Evolutionary conservation across 2,888 invertebrate species (phyloP).

Genomic region (Leptinotarsa rubiginosa): DNA sequence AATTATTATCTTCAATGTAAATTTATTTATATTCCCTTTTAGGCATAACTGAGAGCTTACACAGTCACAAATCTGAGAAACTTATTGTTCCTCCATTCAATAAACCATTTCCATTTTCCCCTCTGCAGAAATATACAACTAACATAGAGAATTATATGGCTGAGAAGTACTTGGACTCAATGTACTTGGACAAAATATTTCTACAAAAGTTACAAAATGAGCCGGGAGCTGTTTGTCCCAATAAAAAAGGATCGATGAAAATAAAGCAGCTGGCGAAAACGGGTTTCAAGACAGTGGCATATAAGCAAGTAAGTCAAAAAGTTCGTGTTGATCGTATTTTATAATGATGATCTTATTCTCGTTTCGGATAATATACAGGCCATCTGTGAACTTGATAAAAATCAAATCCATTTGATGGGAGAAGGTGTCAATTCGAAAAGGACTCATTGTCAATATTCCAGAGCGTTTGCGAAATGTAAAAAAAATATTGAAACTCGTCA

Average conservation of each 20-base stretch:
- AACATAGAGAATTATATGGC: conserved; percentile 65
- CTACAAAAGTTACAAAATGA: conserved; percentile 59
- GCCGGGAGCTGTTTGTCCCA: conserved; percentile 61
- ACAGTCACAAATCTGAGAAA: conserved; percentile 55
- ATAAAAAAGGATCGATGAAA: conserved; percentile 52
- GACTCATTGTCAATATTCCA: too few species aligned
- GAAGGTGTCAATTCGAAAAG: too few species aligned
- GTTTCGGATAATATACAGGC: too few species aligned
- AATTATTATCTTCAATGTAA: too few species aligned
- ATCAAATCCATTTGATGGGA: too few species aligned
- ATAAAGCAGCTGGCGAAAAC: conserved; percentile 30
- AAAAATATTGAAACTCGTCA: too few species aligned
- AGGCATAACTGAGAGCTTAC: conserved; percentile 57
- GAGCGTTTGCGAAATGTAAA: too few species aligned
- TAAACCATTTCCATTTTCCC: conserved; percentile 57
- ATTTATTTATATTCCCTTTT: not conserved
- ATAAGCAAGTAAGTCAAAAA: conserved; percentile 23
- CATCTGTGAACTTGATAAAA: too few species aligned
- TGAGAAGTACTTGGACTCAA: conserved; percentile 64
- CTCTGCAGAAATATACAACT: conserved; percentile 62
- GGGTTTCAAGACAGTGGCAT: conserved; percentile 18
- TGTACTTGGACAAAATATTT: conserved; percentile 66
- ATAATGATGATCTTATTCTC: too few species aligned
- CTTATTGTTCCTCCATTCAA: conserved; percentile 55
- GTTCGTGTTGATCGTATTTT: not conserved